phyloP scores from a whole-genome alignment of 2,113 vertebrate species.

The Hypanus sabinus region DNA sequence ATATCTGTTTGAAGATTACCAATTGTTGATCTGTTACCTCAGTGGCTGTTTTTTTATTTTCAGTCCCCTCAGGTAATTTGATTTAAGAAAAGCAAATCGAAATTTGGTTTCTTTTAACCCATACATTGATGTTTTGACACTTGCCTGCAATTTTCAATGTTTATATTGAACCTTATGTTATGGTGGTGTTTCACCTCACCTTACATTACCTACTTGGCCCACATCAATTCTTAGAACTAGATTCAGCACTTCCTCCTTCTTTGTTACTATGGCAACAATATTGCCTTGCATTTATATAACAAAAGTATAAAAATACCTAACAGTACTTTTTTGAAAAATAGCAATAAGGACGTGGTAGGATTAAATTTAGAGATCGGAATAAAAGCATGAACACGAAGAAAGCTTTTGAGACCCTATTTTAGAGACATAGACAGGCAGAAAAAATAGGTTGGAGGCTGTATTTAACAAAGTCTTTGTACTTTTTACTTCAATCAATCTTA shows the following conservation, averaged over 20 bases:
- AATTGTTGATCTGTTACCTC: not conserved
- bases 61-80: not conserved
- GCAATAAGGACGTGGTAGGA: not conserved
- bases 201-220: not conserved
- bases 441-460: not conserved
- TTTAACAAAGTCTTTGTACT: not conserved
- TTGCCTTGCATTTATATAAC: not conserved
- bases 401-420: not conserved
- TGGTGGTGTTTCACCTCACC: not conserved
- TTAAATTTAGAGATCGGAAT: not conserved
- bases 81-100: not conserved
- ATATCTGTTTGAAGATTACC: not conserved
- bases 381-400: not conserved
- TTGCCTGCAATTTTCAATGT: not conserved
- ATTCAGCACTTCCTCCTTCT: not conserved
- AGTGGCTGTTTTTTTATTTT: not conserved
- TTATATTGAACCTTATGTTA: not conserved
- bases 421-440: not conserved
- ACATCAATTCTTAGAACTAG: not conserved
- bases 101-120: not conserved
- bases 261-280: not conserved
- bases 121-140: not conserved
- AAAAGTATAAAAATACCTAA: not conserved
- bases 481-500: not conserved
- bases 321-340: not conserved